Evolutionary conservation across 2,113 vertebrate genomes (phyloP), one percentile per base, ranked within the genome.

Genomic region (Bos javanicus): DNA sequence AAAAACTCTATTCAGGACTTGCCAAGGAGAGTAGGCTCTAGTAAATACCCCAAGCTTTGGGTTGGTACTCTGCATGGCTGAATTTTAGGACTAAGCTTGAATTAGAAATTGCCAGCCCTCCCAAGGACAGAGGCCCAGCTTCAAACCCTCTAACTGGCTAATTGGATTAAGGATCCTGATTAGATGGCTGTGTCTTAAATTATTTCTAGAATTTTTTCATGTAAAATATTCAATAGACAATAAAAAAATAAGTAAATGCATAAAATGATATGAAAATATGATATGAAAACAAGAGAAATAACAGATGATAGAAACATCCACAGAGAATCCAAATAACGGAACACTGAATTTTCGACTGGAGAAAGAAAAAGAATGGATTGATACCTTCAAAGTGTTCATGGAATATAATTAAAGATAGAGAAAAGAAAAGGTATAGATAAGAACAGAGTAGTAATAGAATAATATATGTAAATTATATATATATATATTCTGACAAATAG

Each of bases 281-380:
- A 90, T 92, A 87, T 96, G 26, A 97, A 93, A 93, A 21, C 43
- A 95, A 91, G 30, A 83, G 81, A 91, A 54, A 62, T 91, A 91
- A 87, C 13, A 92, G 50, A 54, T 3, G 67, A 54, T 95, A 87
- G 84, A 94, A 95, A 76, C 10, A 93, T 46, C 54, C 50, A 57
- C 50, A 90, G 36, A 48, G 15, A 16, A 87, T 92, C 74, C 60
- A 96, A 33, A 33, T 76, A 87, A 56, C 87, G 43, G 33, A 91
- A 26, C 15, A 30, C 43, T 74, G 28, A 88, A 74, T 91, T 90
- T 64, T 93, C 57, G 23, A 3, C 46, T 82, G 78, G 19, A 39
- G 17, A n/a, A 23, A 21, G 52, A 85, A 87, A 67, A 67, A 90
- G 62, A 87, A 54, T 74, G 59, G 30, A 76, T 84, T 86, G 43